These are phyloP conservation scores for Drosophila recens DNA, from an alignment of 2,888 invertebrate genomes.

Conservation along the genomic window DNA sequence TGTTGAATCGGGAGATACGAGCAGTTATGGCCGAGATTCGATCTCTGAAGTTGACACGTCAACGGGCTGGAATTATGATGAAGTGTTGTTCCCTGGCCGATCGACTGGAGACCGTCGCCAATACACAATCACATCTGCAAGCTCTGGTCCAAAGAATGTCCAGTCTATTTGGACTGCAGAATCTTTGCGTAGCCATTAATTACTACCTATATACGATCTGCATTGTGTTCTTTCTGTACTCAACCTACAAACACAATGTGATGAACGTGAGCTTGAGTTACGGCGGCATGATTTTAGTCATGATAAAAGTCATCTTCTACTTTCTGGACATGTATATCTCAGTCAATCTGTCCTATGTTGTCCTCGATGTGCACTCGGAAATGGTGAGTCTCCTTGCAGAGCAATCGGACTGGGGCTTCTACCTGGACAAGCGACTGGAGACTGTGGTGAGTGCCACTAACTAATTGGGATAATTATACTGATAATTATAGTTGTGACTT, in stretches of 20 bases:
- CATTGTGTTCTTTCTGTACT: neutral
- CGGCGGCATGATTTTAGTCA: neutral
- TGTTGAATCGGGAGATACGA: conserved; percentile 1
- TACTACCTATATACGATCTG: neutral
- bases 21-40: neutral
- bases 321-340: conserved; percentile 1
- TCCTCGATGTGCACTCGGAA: conserved; percentile 5
- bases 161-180: conserved; percentile 3
- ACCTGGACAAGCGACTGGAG: conserved; percentile 2
- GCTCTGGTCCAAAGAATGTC: neutral
- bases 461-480: neutral
- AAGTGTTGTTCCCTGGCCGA: conserved; percentile 10
- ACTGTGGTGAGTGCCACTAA: neutral
- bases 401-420: neutral
- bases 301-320: neutral
- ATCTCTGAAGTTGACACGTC: neutral
- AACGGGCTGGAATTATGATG: conserved; percentile 1
- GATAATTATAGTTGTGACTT: neutral
- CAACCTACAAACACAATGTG: neutral
- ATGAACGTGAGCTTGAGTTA: neutral
- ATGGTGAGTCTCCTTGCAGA: neutral
- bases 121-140: neutral
- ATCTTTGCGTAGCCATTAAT: neutral
- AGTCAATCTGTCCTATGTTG: neutral
- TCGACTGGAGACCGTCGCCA: conserved; percentile 5